These are phyloP conservation scores for Drosophila siamana DNA, from an alignment of 2,888 invertebrate genomes.

Conservation along the genomic window DNA sequence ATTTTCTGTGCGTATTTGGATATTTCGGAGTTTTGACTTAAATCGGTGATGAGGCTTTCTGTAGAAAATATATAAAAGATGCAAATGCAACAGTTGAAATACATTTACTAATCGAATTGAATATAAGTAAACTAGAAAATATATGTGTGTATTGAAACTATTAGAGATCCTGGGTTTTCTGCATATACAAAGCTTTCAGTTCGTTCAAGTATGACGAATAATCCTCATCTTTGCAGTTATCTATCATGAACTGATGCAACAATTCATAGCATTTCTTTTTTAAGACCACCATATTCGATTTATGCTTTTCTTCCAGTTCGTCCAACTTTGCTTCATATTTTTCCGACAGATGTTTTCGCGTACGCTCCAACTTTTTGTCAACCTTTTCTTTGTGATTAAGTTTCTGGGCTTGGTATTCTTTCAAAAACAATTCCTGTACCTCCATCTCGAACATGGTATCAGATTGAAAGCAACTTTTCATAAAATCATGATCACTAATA, in stretches of 20 bases:
- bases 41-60: conserved; percentile 74
- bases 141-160: not conserved
- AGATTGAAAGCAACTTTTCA: conserved; percentile 19
- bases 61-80: conserved; percentile 24
- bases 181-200: conserved; percentile 40
- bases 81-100: not conserved
- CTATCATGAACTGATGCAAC: conserved; percentile 28
- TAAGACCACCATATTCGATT: conserved; percentile 2
- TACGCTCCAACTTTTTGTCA: conserved; percentile 25
- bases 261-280: conserved; percentile 51
- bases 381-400: conserved; percentile 1
- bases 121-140: conserved; percentile 18
- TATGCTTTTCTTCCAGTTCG: conserved; percentile 15
- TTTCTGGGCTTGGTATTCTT: conserved; percentile 12
- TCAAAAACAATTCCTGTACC: conserved; percentile 22
- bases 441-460: conserved; percentile 42
- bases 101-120: conserved; percentile 18
- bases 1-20: conserved; percentile 50
- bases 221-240: not conserved
- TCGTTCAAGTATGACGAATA: conserved; percentile 41
- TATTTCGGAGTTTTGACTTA: conserved; percentile 45
- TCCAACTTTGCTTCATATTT: conserved; percentile 46
- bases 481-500: conserved; percentile 39
- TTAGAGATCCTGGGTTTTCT: conserved; percentile 15
- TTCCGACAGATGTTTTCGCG: conserved; percentile 8